These are phyloP conservation scores for Ia io DNA, from an alignment of 2,113 vertebrate species.

Conservation along the genomic window DNA sequence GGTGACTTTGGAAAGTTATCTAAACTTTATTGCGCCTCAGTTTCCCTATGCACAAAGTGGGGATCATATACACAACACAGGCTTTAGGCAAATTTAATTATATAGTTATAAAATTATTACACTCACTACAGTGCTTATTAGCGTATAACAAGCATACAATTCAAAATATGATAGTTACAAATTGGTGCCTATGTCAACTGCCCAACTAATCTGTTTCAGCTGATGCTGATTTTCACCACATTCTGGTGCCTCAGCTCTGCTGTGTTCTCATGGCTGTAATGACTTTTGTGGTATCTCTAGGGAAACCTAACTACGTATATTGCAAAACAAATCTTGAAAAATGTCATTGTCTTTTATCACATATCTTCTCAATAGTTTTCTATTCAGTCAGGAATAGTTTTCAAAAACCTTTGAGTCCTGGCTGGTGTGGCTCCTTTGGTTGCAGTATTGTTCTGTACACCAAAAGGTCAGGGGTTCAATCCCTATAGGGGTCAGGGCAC, in stretches of 20 bases:
- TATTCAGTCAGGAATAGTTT: not conserved
- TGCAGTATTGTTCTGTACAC: not conserved
- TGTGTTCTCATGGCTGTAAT: not conserved
- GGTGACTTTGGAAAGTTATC: not conserved
- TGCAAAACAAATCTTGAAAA: not conserved
- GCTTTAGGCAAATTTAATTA: not conserved
- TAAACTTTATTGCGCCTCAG: not conserved
- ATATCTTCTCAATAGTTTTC: not conserved
- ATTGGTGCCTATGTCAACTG: not conserved
- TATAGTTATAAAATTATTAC: not conserved
- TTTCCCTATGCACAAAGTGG: not conserved
- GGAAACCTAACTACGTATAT: not conserved
- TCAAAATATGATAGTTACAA: not conserved
- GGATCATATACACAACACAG: not conserved
- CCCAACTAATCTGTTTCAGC: not conserved
- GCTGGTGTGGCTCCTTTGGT: not conserved
- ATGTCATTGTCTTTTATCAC: not conserved
- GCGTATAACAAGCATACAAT: not conserved
- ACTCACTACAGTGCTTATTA: not conserved
- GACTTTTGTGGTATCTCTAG: not conserved
- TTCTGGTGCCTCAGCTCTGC: not conserved
- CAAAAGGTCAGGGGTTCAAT: not conserved
- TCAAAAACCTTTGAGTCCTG: not conserved
- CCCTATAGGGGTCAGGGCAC: not conserved
- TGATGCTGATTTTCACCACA: not conserved